Base-by-base conservation (phyloP, 1,140 invertebrate species). In the Solenopsis fugax region DNA sequence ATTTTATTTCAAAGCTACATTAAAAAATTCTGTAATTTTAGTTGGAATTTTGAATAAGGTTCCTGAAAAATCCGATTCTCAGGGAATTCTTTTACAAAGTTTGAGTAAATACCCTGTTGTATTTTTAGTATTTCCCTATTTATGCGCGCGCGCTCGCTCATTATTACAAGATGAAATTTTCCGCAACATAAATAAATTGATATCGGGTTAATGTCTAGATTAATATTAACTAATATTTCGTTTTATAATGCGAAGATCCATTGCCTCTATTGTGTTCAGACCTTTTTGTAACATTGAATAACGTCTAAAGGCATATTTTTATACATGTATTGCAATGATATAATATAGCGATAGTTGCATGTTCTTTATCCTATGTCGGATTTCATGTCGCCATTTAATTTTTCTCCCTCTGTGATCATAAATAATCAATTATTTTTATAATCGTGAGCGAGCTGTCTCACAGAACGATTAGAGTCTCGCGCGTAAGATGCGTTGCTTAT, bases 261-360 rank as follows among this genome's bases (percentile, higher is more conserved):
- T 84, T 60, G 80, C 80, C 80, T 81, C 48, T 73, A 84, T 84
- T 84, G 80, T 84, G 80, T 84, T 84, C 80, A 84, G 60, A 75
- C n/a, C 41, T 73, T 84, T 73, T 73, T 84, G 80, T 84, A 84
- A 84, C 41, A 50, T 84, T 75, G 29, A 80, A 80, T 78, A 60
- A 84, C 71, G 65, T 84, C 69, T 73, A 60, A 73, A 73, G 24
- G 65, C 54, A 84, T 84, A 84, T 84, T 84, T 84, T 84, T 84
- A 62, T 84, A 84, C 54, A 84, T 84, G 69, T 84, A 84, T 84
- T 84, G 56, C 69, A 84, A 84, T 84, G 54, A 84, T 75, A 84
- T 75, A 75, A 84, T 84, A 84, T 84, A 84, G 69, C 69, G 41
- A 84, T 75, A 75, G 65, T 62, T 73, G 80, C 80, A 82, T 82